phyloP scores from a whole-genome alignment of 2,113 vertebrate species.

The Urocynchramus pylzowi region DNA sequence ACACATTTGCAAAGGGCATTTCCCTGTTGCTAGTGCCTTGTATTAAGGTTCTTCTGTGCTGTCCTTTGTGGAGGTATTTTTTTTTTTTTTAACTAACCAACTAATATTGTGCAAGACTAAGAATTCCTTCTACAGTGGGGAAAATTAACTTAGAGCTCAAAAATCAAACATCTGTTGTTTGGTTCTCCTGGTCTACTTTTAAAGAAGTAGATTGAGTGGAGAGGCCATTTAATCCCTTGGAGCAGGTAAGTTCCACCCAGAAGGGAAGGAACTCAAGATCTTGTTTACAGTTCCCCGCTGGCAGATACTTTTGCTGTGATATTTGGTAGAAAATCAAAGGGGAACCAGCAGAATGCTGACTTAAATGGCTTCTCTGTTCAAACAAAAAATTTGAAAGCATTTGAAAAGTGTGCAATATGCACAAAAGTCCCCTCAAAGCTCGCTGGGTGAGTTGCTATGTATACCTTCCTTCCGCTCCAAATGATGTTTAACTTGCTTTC shows the following conservation, averaged over 20 bases:
- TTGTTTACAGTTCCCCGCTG: conserved; percentile 24
- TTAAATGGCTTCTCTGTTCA: conserved; percentile 32
- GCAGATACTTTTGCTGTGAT: conserved; percentile 31
- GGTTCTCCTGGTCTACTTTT: conserved; percentile 25
- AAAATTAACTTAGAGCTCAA: conserved; percentile 4
- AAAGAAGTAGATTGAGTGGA: conserved; percentile 18
- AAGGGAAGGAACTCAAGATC: conserved; percentile 51
- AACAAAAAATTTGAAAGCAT: background rate
- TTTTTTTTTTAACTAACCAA: background rate
- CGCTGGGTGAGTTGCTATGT: background rate
- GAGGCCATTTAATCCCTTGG: conserved; percentile 18
- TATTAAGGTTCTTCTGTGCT: background rate
- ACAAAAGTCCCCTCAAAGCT: background rate
- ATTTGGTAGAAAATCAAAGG: conserved; percentile 56
- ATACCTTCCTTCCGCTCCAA: background rate
- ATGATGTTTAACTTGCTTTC: conserved; percentile 30
- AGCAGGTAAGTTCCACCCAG: conserved; percentile 38
- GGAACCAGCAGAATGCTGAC: background rate
- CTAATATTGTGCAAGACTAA: background rate
- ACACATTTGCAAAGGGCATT: background rate
- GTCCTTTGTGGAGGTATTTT: background rate
- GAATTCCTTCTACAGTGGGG: background rate
- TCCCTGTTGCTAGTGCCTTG: background rate
- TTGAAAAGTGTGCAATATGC: background rate
- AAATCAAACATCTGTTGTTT: conserved; percentile 27